phyloP scores from a whole-genome alignment of 2,888 invertebrate species.

The Frankliniella intonsa region DNA sequence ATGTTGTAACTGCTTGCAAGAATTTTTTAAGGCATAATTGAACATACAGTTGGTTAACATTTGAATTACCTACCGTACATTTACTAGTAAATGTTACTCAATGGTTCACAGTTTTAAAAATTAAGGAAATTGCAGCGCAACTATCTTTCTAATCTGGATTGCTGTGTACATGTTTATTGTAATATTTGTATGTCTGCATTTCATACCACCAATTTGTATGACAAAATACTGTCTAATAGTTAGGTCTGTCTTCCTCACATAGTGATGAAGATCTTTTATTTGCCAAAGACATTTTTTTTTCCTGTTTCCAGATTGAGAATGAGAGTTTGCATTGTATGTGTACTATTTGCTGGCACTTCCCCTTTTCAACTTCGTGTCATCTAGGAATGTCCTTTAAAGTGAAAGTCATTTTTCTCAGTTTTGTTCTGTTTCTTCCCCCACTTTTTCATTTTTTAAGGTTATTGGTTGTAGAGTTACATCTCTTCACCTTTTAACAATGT shows the following conservation, averaged over 20 bases:
- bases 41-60: background rate
- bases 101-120: background rate
- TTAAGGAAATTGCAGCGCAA: background rate
- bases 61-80: background rate
- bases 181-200: background rate
- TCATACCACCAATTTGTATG: background rate
- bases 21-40: background rate
- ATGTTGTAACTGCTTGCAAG: too few relatives aligned
- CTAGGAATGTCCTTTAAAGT: background rate
- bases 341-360: background rate
- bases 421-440: background rate
- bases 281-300: constrained; percentile 12
- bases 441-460: too few relatives aligned
- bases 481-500: background rate
- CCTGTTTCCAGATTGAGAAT: background rate
- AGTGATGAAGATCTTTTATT: background rate
- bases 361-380: background rate
- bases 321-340: background rate
- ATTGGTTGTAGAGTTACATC: too few relatives aligned
- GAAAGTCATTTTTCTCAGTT: background rate
- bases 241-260: background rate
- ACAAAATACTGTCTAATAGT: background rate
- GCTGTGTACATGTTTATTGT: background rate
- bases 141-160: background rate
- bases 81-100: background rate